Evolutionary conservation across 1,140 invertebrate species (phyloP).

Genomic region (Drosophila elegans): DNA sequence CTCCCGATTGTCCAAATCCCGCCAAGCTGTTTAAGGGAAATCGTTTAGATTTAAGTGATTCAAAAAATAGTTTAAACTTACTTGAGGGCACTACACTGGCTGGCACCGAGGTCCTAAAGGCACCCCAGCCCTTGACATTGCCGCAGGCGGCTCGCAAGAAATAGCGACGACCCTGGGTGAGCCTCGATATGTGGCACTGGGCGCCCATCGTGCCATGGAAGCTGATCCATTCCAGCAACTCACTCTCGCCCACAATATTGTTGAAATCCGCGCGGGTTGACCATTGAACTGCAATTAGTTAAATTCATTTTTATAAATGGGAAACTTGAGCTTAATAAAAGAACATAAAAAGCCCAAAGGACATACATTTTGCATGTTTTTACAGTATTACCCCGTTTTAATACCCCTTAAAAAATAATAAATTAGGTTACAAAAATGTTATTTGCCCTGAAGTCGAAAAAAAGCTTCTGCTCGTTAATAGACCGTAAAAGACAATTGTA

Average conservation of each 20-base stretch:
- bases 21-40: constrained; percentile 87
- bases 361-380: no score
- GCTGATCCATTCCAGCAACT: constrained; percentile 89
- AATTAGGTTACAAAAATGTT: no score
- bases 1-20: constrained; percentile 90
- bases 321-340: no score
- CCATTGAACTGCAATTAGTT: constrained; percentile 90
- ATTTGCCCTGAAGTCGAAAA: no score
- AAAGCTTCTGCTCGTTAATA: not conserved
- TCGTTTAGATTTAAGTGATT: not conserved
- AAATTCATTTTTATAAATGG: not conserved
- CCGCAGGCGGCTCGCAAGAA: constrained; percentile 94
- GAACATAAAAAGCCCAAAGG: no score
- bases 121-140: constrained; percentile 96
- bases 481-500: constrained; percentile 45
- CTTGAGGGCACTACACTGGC: constrained; percentile 94
- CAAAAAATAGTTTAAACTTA: constrained; percentile 86
- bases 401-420: not conserved
- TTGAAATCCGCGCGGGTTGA: constrained; percentile 92
- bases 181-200: constrained; percentile 89
- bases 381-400: not conserved
- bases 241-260: constrained; percentile 90
- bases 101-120: constrained; percentile 90
- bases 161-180: constrained; percentile 93
- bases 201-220: constrained; percentile 87